Base-by-base conservation (phyloP, 1,140 invertebrate genomes). In the Drosophila asahinai region DNA sequence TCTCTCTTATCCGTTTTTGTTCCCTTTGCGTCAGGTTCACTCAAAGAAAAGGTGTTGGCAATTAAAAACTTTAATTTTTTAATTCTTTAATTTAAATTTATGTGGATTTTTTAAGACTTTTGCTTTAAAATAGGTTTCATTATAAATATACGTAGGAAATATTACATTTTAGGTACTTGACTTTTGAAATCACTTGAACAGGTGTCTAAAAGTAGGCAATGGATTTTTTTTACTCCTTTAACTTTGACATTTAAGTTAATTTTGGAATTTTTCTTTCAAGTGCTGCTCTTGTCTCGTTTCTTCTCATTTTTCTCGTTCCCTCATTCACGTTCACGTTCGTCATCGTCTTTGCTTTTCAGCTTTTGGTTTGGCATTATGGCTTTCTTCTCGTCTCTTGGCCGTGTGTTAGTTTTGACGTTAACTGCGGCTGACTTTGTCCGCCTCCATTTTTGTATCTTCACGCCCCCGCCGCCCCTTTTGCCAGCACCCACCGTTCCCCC, bases 351-450 rank as follows among this genome's bases (percentile, higher is more conserved):
- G 83, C 79, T 79, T 51, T 84, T 82, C 78, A 72, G 67, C 70
- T 59, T 83, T 78, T 74, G 65, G 63, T 57, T 57, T 57, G 54
- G 19, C 54, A 40, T 57, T 57, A 66, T 74, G 61, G 71, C 63
- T 59, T 81, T 80, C 70, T 81, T 36, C 55, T 36, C 55, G 15
- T 54, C 58, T 75, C 48, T 55, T 62, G 48, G 70, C 45, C 62
- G 52, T 78, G 82, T 68, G 68, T 75, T 70, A 74, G 84, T 55
- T 74, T 81, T 89, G 80, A 83, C 80, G 70, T 87, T 83, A 66
- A 87, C 77, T 77, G 78, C 77, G 77, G 72, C 84, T 78, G 84
- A 89, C 77, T 89, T 75, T 71, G 67, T 59, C 49, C 61, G 61
- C 40, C 68, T 62, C 8, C 12, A 42, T 70, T 43, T 71, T 52